Evolutionary conservation across 2,888 invertebrate genomes (phyloP), one percentile per base, ranked within the genome.

Genomic region (Cheilosia vernalis): DNA sequence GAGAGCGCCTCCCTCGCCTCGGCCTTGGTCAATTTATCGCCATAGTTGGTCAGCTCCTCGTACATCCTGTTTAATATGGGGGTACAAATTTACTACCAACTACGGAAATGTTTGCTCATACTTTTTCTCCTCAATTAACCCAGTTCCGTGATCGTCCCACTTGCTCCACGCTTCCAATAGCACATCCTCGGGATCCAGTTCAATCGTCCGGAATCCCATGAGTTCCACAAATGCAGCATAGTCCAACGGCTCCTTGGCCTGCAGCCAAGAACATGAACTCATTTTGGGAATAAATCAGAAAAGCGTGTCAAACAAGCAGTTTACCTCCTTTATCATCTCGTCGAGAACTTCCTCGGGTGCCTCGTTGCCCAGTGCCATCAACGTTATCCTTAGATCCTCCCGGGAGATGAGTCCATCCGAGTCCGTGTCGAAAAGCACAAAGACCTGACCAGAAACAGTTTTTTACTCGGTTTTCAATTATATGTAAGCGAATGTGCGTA

Each of bases 341-440:
- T 92, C 93, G 9, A 95, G 92, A 30, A 93, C 92, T 72, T 94
- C 93, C 30, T 95, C 94, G 15, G 94, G 92, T 1, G 94, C 92
- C 2, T 92, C 91, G 84, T 93, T 93, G 2, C 95, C 95, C 69
- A 95, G 91, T 40, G 94, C 94, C 69, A 93, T 92, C 53, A 94
- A 93, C 0, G 95, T 95, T 33, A 93, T 94, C 13, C 94, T 93
- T 73, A 95, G 92, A 89, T 95, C 95, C 76, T 93, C 93, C 88
- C 93, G 93, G 88, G 94, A 94, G 84, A 95, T 94, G 88, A 94
- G 93, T 0, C 95, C 95, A 88, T 95, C 95, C 27, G 94, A 93
- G 87, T 95, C 93, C 89, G 95, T 91, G 88, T 95, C 95, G 87
- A 95, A 94, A 4, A 95, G 92, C 53, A 94, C 91, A 89, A 95